These are phyloP conservation scores for Hippoglossus hippoglossus DNA, from an alignment of 2,797 vertebrate species.

Conservation along the genomic window DNA sequence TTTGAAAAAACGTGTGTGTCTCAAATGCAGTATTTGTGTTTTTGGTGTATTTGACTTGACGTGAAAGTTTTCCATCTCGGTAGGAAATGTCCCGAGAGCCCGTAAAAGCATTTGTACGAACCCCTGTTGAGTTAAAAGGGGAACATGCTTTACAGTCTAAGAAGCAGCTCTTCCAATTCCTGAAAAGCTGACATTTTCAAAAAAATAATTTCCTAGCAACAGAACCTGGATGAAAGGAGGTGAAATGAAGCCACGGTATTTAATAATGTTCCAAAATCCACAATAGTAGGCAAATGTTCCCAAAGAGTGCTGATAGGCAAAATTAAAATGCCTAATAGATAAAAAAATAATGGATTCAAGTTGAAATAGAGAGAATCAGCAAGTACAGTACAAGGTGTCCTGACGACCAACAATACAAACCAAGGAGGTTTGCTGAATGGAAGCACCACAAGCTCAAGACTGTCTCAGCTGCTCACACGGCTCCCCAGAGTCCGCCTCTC, in stretches of 20 bases:
- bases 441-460: conserved; percentile 35
- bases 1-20: not conserved
- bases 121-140: not conserved
- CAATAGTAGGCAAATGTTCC: conserved; percentile 39
- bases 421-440: conserved; percentile 21
- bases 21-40: conserved; percentile 19
- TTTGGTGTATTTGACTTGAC: conserved; percentile 5
- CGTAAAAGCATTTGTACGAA: conserved; percentile 2
- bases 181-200: conserved; percentile 21
- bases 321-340: no score
- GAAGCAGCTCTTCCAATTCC: not conserved
- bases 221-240: conserved; percentile 12
- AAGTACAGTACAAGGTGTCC: not conserved
- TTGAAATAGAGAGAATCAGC: conserved; percentile 13
- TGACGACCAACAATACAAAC: conserved; percentile 26
- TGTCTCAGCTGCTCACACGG: conserved; percentile 37
- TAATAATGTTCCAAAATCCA: conserved; percentile 34
- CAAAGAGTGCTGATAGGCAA: no score
- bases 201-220: conserved; percentile 10
- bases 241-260: conserved; percentile 35
- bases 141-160: not conserved
- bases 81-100: not conserved
- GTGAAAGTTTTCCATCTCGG: not conserved
- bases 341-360: conserved; percentile 25
- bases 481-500: conserved; percentile 8